Evolutionary conservation across 2,888 invertebrate species (phyloP), one percentile per base, ranked within the genome.

Genomic region (Agrochola macilenta): DNA sequence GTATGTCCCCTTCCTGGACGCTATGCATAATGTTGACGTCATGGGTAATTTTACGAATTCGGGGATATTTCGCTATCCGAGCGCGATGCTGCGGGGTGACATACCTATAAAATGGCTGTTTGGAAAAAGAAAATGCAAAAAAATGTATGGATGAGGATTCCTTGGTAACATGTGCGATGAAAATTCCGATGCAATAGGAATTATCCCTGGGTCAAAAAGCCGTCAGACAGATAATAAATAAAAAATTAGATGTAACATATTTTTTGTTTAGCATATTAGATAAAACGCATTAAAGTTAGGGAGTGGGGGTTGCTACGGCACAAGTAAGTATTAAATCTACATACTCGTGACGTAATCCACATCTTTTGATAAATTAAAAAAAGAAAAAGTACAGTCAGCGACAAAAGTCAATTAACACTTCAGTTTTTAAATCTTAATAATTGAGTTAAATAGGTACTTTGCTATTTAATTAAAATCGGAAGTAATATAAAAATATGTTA

Each of bases 11-110:
- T 76, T 76, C 58, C 60, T 43, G 69, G 79, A 74, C 77, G 83
- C 70, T 69, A 71, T 76, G 84, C 87, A 84, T 89, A 85, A 88
- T 87, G 86, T 83, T 85, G 87, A 85, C 87, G 83, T 81, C 76
- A 87, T 81, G 80, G 83, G 86, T 83, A 84, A 84, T 86, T 84
- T 86, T 84, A 77, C 57, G 71, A 70, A 79, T 78, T 80, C 49
- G 30, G 57, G 63, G 57, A 71, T 57, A 17, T 57, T 63, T 39
- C 23, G 63, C 9, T 54, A 54, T 30, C 35, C 54, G 54, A 39
- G 54, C 43, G 63, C 52, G n/a, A 35, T 65, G 58, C 49, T 35
- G 58, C 43, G 52, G 35, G 52, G 26, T 35, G 52, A 64, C 46
- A 58, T 39, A n/a, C n/a, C n/a, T n/a, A 63, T 66, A 23, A 65